Percentiles rank a stretch among this genome's conserved stretches.
phyloP scores from a whole-genome alignment of 2,888 invertebrate genomes.

The Hanleya hanleyi region DNA sequence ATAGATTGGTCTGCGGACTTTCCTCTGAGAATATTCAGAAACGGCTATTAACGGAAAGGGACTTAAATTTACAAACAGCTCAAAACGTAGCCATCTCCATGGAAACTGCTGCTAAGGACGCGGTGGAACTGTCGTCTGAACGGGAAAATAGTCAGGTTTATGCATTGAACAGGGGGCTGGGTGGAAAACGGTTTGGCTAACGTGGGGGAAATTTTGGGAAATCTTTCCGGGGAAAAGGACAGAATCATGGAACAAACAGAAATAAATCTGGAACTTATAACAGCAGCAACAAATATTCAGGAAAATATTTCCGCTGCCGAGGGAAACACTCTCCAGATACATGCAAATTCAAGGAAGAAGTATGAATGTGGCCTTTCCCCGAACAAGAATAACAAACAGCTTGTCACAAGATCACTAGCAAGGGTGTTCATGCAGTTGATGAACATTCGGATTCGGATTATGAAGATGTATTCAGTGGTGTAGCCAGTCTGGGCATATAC shows the following conservation, averaged over 20 bases:
- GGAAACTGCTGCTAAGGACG: conserved; percentile 30
- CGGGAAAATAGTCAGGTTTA: not conserved
- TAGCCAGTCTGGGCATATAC: not conserved
- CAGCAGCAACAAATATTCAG: too few species aligned
- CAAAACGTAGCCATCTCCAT: conserved; percentile 27
- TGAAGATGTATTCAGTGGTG: not conserved
- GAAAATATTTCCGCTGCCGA: conserved; percentile 9
- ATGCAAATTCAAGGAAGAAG: conserved; percentile 17
- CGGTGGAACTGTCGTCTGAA: conserved; percentile 20
- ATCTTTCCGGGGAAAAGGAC: too few species aligned
- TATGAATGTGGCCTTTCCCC: conserved; percentile 3
- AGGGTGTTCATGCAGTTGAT: conserved; percentile 5
- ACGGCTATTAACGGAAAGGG: conserved; percentile 22
- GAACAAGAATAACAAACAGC: conserved; percentile 8
- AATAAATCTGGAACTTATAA: too few species aligned
- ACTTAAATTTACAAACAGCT: conserved; percentile 18
- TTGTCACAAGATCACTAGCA: not conserved
- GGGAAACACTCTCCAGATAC: conserved; percentile 5
- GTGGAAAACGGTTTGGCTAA: not conserved
- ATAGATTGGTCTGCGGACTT: conserved; percentile 39
- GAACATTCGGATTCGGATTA: not conserved
- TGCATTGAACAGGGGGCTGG: not conserved
- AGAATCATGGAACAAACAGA: too few species aligned
- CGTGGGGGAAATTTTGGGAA: not conserved
- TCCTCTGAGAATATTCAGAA: conserved; percentile 19